A percentile compares a stretch with the other conserved stretches of the same genome.
Evolutionary conservation across 2,797 vertebrate genomes (phyloP).

Genomic region (Podargus strigoides): DNA sequence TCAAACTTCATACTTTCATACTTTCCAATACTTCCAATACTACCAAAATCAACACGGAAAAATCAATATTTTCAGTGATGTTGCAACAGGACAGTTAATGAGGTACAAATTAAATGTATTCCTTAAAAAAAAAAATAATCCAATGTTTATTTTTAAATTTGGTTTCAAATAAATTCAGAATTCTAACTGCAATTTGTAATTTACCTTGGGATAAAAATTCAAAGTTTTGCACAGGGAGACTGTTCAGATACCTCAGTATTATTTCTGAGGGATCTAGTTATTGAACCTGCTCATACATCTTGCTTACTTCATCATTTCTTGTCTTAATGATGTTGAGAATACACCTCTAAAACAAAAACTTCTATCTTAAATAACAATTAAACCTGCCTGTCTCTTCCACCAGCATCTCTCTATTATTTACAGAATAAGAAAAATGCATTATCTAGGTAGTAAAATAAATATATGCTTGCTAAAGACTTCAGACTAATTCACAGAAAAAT

Average conservation of each 20-base stretch:
- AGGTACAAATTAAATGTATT: not conserved
- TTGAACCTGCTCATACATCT: not conserved
- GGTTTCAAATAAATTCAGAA: not conserved
- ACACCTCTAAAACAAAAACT: not conserved
- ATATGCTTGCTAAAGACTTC: not conserved
- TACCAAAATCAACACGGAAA: not conserved
- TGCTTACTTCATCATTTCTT: not conserved
- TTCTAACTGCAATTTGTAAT: not conserved
- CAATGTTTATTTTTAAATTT: not conserved
- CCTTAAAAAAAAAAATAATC: not conserved
- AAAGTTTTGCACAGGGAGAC: not conserved
- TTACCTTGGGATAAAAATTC: not conserved
- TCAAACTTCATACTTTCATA: not conserved
- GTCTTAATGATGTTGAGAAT: not conserved
- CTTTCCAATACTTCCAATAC: no score
- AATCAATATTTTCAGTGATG: not conserved
- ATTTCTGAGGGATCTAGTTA: not conserved
- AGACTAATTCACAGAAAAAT: not conserved
- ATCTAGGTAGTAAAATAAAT: not conserved
- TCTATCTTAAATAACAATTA: not conserved
- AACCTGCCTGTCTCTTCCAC: not conserved
- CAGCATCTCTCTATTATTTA: not conserved
- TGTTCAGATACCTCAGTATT: not conserved
- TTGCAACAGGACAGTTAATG: not conserved
- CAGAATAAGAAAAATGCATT: conserved; percentile 16